Conservation (phyloP, 2,113 vertebrate genomes). For the Saccopteryx leptura region DNA sequence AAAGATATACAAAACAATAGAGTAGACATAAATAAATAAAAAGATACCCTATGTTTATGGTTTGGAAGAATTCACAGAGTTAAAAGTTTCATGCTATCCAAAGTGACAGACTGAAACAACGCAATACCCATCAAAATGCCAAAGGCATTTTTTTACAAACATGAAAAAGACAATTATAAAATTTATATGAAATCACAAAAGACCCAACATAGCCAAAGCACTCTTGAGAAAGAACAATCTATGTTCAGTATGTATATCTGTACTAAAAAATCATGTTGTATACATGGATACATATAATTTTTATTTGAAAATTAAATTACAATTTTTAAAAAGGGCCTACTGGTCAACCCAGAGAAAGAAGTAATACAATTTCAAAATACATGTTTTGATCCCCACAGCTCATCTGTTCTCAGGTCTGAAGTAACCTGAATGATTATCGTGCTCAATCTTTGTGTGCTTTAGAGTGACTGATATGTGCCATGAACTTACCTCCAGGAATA, state of each 20-base stretch:
- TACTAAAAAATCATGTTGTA: not conserved
- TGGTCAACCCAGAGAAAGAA: not conserved
- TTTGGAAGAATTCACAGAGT: not conserved
- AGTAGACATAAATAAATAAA: not conserved
- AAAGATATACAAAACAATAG: too few relatives aligned
- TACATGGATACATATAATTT: not conserved
- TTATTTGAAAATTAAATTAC: not conserved
- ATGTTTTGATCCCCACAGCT: not conserved
- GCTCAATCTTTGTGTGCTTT: not conserved
- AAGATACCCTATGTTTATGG: not conserved
- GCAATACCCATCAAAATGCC: not conserved
- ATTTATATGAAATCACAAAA: not conserved
- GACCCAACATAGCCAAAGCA: not conserved
- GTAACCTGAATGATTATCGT: not conserved
- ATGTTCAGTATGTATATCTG: too few relatives aligned
- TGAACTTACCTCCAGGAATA: not conserved
- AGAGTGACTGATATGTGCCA: not conserved
- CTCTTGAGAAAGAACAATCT: conserved; percentile 1
- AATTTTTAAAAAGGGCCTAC: not conserved
- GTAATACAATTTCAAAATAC: not conserved
- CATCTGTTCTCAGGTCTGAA: not conserved
- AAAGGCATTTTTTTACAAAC: not conserved
- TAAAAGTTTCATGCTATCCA: not conserved
- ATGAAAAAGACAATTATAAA: not conserved
- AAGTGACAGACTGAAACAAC: not conserved